Percentiles rank a stretch among this genome's conserved stretches.
Conservation (phyloP, 2,113 vertebrate genomes). For the Scomber scombrus region DNA sequence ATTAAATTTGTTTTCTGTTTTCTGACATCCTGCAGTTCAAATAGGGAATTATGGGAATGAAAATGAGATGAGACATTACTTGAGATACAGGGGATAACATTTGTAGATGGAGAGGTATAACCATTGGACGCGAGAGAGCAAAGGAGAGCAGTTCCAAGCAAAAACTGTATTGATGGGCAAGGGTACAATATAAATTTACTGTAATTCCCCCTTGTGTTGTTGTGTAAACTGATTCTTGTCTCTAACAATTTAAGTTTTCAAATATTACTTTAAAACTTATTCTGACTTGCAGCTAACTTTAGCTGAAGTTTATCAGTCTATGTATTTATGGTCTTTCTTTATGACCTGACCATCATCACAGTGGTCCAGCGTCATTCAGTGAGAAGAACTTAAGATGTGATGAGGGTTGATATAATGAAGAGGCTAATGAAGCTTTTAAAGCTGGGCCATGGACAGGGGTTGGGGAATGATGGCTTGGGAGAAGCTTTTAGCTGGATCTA, state of each 20-base stretch:
- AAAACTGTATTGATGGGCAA: background rate
- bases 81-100: background rate
- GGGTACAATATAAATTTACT: background rate
- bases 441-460: constrained; percentile 35
- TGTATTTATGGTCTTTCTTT: constrained; percentile 13
- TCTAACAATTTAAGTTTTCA: background rate
- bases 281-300: background rate
- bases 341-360: constrained; percentile 16
- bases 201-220: background rate
- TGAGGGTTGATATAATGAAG: constrained; percentile 27
- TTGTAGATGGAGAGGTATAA: background rate
- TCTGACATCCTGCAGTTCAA: background rate
- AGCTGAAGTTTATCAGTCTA: background rate
- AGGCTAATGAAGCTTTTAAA: constrained; percentile 13
- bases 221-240: constrained; percentile 1
- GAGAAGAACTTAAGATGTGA: constrained; percentile 5
- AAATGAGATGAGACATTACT: background rate
- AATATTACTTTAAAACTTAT: background rate
- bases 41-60: background rate
- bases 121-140: background rate
- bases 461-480: constrained; percentile 11
- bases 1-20: background rate
- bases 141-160: background rate
- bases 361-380: background rate
- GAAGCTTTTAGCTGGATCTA: constrained; percentile 43